Base-by-base conservation (phyloP, 1,140 invertebrate species). In the Drosophila pandora region DNA sequence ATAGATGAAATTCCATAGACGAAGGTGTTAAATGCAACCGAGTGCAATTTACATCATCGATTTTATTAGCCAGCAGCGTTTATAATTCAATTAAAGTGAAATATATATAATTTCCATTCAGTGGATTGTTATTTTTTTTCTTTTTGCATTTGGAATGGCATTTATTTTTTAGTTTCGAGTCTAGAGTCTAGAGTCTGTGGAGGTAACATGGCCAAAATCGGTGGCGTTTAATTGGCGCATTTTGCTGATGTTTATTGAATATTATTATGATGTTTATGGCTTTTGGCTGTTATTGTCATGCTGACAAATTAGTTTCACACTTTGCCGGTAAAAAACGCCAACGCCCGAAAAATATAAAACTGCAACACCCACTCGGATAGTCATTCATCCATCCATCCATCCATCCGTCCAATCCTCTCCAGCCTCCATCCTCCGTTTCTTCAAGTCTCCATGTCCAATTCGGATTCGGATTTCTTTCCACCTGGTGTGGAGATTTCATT, bases 271-370 rank as follows among this genome's bases (percentile, higher is more conserved):
- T 83, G 79, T 83, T 88, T 88, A 88, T 88, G 64, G 83, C 83
- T 88, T 84, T 88, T 74, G 83, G 71, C 76, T 82, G 68, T 81
- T 81, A 87, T 87, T 88, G 83, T 87, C 83, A 83, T 79, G 79
- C 83, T 88, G 83, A 88, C 83, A 88, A 88, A 88, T 88, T 88
- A 83, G 83, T 88, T 88, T 88, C 83, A 88, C 83, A 88, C 83
- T 88, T 79, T 76, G 83, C 83, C 63, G 50, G 41, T 60, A 3
- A 56, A 56, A 37, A 53, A 56, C 70, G 71, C 70, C 74, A 69
- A 83, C 74, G 47, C 56, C 39, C 32, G 32, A 55, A 41, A 47
- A 50, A 56, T 21, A 39, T 22, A 25, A 56, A 55, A 30, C 23
- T 43, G 53, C 32, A 53, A 77, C 75, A 47, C 48, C 56, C 48